Base-by-base conservation (phyloP, 2,888 invertebrate species). In the Acrobasis repandana region DNA sequence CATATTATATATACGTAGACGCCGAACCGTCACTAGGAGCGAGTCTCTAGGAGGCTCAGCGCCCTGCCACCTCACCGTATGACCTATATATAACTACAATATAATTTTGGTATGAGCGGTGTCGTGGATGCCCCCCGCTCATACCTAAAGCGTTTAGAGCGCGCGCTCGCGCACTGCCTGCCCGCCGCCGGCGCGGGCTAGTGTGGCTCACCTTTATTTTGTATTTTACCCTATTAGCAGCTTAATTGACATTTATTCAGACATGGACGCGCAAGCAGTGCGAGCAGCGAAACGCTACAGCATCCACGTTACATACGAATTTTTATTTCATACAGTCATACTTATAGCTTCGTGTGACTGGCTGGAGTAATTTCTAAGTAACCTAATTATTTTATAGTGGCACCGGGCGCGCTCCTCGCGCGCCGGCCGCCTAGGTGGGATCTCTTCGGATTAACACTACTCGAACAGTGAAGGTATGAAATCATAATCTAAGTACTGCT, bases 101-200 rank as follows among this genome's bases (percentile, higher is more conserved):
- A 88, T 91, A 90, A 88, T 85, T 83, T 85, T 90, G 91, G 91
- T 90, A 92, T 92, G 91, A 91, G 90, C 89, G 91, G 91, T 83
- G 79, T 83, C 83, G 90, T 90, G 90, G 91, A 91, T 91, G 91
- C 90, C 80, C 77, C 85, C 91, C 91, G 83, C 91, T 85, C 91
- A 92, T 91, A 91, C 91, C 91, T 92, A 92, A 92, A 92, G 91
- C 91, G 91, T 92, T 89, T 85, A 90, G 87, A 88, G 86, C 74
- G 80, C 88, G 88, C 77, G 69, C 73, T 68, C 75, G 76, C 88
- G 87, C 89, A 82, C 83, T 80, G 86, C 77, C 87, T 78, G 82
- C 80, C 76, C 75, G 82, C 77, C 79, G 56, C 38, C 16, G n/a
- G 28, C 28, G 28, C 28, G 28, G 28, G 28, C 28, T 28, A 28